These are phyloP conservation scores for Temnopleurus reevesii DNA, from an alignment of 53 echinoderm and acorn worm genomes.

Conservation along the genomic window DNA sequence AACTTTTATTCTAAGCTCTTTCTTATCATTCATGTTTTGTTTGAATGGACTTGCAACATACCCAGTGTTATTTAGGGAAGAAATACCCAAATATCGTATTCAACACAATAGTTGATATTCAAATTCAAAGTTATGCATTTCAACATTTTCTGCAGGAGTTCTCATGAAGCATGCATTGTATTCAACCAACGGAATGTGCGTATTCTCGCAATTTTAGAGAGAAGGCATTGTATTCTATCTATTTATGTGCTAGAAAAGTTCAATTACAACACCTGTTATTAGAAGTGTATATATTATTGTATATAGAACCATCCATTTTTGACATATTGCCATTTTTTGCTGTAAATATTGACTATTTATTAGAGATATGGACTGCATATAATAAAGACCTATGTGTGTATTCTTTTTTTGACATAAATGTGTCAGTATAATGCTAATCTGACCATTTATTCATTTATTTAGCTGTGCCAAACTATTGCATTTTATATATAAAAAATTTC, in stretches of 20 bases:
- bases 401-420: not conserved
- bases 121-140: not conserved
- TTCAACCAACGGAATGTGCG: not conserved
- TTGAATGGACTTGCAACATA: too few relatives aligned
- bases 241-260: not conserved
- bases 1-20: not conserved
- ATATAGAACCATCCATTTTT: not conserved
- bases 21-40: not conserved
- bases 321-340: not conserved
- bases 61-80: not conserved
- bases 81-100: not conserved
- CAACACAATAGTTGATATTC: not conserved
- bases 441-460: not conserved
- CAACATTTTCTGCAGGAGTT: not conserved
- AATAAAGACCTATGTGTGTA: not conserved
- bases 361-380: not conserved
- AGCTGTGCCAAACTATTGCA: slow-evolving; percentile 1
- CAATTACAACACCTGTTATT: not conserved
- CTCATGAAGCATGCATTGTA: not conserved
- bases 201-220: not conserved
- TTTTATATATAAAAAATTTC: not conserved
- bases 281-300: not conserved
- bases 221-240: not conserved
- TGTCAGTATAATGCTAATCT: not conserved
- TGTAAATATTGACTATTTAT: slow-evolving; percentile 37